phyloP scores from a whole-genome alignment of 2,888 invertebrate genomes.

The Myopa tessellatipennis region DNA sequence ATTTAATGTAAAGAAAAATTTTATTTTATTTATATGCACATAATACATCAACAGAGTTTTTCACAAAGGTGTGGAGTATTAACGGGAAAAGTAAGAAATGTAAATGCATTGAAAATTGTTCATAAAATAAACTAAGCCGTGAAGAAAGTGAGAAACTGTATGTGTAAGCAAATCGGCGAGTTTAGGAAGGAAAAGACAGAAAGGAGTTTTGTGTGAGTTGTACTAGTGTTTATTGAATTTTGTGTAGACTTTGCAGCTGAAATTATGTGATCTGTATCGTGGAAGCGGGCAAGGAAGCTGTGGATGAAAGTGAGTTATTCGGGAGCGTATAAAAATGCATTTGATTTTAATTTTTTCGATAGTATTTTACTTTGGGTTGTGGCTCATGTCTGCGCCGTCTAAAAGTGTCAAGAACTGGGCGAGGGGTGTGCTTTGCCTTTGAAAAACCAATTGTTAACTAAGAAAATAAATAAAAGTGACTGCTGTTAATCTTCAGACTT shows the following conservation, averaged over 20 bases:
- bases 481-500: too few species aligned
- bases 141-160: slow-evolving; percentile 13
- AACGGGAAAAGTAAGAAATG: background rate
- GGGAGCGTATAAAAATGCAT: background rate
- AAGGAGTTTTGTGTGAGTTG: slow-evolving; percentile 12
- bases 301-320: slow-evolving; percentile 21
- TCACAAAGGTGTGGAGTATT: background rate
- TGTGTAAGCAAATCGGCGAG: background rate
- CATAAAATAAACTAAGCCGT: background rate
- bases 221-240: slow-evolving; percentile 6
- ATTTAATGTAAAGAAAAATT: too few species aligned
- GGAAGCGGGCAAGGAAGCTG: slow-evolving; percentile 8
- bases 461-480: too few species aligned
- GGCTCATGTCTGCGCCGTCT: background rate
- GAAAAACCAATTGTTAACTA: too few species aligned
- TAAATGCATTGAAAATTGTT: slow-evolving; percentile 12
- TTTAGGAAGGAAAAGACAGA: background rate
- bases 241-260: background rate
- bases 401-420: background rate
- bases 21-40: too few species aligned
- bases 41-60: background rate
- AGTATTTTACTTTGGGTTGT: slow-evolving; percentile 25
- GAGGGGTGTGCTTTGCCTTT: background rate
- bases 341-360: slow-evolving; percentile 1
- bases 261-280: slow-evolving; percentile 19